Conservation (phyloP, 2,113 vertebrate genomes). For the Apistogramma diplotaenia region DNA sequence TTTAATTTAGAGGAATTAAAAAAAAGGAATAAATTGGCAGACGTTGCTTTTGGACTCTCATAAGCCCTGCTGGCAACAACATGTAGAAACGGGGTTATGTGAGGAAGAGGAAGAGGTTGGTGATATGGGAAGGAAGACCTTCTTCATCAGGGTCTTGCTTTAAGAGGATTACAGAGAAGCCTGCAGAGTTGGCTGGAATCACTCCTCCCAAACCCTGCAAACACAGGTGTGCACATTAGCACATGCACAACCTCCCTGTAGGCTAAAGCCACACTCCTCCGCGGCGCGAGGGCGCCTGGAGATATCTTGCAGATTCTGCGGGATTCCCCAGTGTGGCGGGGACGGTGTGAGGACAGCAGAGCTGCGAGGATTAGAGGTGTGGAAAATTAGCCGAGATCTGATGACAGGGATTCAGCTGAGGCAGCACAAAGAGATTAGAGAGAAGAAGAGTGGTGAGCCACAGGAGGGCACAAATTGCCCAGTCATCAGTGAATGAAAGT, state of each 20-base stretch:
- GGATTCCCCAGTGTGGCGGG: conserved; percentile 3
- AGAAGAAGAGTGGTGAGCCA: not conserved
- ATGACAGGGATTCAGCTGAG: conserved; percentile 22
- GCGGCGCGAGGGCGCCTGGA: not conserved
- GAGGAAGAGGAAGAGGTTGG: conserved; percentile 22
- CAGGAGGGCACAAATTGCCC: not conserved
- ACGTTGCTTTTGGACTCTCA: not conserved
- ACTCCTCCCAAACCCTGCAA: conserved; percentile 8
- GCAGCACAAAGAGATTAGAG: conserved; percentile 28
- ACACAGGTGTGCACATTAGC: conserved; percentile 6
- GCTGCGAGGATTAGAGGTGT: conserved; percentile 36
- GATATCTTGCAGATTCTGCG: not conserved
- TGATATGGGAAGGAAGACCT: conserved; percentile 41
- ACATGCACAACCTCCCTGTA: not conserved
- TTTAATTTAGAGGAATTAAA: not conserved
- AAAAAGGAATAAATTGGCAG: no score
- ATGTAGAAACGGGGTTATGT: not conserved
- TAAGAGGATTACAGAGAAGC: conserved; percentile 70
- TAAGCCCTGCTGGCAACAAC: not conserved
- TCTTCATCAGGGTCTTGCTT: conserved; percentile 19
- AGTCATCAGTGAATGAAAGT: not conserved
- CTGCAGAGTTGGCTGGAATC: conserved; percentile 52
- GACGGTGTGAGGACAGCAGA: not conserved
- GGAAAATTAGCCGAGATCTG: conserved; percentile 31
- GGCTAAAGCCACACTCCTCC: not conserved